Base-by-base conservation (phyloP, 1,140 invertebrate genomes). In the Neomicropteryx cornuta region DNA sequence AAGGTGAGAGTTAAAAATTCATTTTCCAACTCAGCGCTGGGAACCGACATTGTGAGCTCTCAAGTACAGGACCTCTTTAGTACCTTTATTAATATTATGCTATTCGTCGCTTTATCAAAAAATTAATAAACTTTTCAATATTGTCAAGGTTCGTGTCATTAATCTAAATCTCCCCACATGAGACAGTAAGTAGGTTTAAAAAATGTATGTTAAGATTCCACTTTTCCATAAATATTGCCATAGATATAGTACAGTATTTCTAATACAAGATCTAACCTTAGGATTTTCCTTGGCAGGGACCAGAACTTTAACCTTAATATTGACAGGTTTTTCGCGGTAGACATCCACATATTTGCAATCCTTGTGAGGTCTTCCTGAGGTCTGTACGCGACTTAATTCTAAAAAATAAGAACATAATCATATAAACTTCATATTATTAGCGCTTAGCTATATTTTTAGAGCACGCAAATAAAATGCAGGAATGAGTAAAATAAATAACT, bases 201-300 rank as follows among this genome's bases (percentile, higher is more conserved):
- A n/a, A n/a, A n/a, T n/a, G n/a, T n/a, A n/a, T n/a, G n/a, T n/a
- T n/a, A n/a, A n/a, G n/a, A n/a, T n/a, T n/a, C n/a, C n/a, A n/a
- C n/a, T n/a, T n/a, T n/a, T n/a, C n/a, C n/a, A n/a, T n/a, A 28
- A 39, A 30, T 33, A 8, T 14, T 4, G 18, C 22, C 28, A 10
- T 39, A 17, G 18, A 39, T 39, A n/a, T n/a, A n/a, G n/a, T n/a
- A n/a, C n/a, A n/a, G n/a, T n/a, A n/a, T n/a, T n/a, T n/a, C n/a
- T 39, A 44, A n/a, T n/a, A n/a, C n/a, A n/a, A n/a, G n/a, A n/a
- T n/a, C 59, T 66, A 66, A 89, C 87, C 75, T 88, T 90, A 18
- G 87, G 87, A 66, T 89, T 83, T 52, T 91, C 87, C 42, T 83
- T 80, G 13, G 87, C 73, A 5, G 87, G 87, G n/a, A 92, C 84